Conservation (phyloP, 2,888 invertebrate species). For the Tortricodes alternella region DNA sequence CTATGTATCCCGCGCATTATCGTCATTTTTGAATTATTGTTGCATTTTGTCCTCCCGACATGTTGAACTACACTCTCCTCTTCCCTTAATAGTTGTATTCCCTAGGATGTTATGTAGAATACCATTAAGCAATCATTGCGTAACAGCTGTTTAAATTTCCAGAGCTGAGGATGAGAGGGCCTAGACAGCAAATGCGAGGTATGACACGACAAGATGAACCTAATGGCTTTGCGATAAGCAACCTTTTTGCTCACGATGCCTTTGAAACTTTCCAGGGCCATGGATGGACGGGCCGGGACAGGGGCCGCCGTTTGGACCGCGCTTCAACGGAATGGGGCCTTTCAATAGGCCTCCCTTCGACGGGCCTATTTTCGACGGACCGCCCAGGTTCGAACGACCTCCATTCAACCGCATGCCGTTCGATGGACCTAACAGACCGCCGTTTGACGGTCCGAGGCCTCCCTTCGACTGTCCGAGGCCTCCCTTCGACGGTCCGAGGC, state of each 20-base stretch:
- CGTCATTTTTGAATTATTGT: no score
- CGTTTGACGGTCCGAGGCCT: slow-evolving; percentile 52
- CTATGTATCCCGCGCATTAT: no score
- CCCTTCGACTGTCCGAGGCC: slow-evolving; percentile 56
- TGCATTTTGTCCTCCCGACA: no score
- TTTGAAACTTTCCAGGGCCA: slow-evolving; percentile 56
- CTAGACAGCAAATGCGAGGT: slow-evolving; percentile 69
- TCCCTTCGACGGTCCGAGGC: slow-evolving; percentile 56
- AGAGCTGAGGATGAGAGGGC: slow-evolving; percentile 77
- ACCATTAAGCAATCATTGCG: slow-evolving; percentile 33
- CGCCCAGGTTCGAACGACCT: slow-evolving; percentile 37
- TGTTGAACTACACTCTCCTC: background rate
- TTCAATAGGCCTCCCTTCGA: slow-evolving; percentile 50
- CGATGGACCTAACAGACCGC: slow-evolving; percentile 51
- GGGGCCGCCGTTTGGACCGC: slow-evolving; percentile 46
- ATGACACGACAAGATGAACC: slow-evolving; percentile 37
- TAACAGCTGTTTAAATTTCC: slow-evolving; percentile 59
- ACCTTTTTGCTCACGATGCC: background rate
- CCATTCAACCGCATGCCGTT: slow-evolving; percentile 40
- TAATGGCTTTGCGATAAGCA: background rate
- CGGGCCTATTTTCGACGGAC: slow-evolving; percentile 55
- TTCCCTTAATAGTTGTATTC: background rate
- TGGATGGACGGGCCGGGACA: slow-evolving; percentile 56
- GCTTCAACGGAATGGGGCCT: slow-evolving; percentile 51
- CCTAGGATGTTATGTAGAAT: background rate